phyloP scores from a whole-genome alignment of 1,140 invertebrate species.

The Leucophenga varia region DNA sequence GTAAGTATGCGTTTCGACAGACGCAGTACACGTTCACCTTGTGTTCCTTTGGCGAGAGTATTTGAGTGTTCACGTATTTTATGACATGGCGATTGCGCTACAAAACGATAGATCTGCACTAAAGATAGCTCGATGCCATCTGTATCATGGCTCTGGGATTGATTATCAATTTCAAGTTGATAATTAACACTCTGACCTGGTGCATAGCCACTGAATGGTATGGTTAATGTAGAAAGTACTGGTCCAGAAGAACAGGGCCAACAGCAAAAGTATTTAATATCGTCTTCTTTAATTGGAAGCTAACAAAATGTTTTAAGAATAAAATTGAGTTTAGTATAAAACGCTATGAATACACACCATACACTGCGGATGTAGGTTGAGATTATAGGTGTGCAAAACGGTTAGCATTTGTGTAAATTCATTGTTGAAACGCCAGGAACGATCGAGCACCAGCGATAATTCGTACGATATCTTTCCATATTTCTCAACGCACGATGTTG shows the following conservation, averaged over 20 bases:
- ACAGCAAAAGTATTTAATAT: conserved; percentile 39
- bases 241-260: conserved; percentile 44
- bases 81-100: conserved; percentile 19
- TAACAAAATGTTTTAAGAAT: too few species aligned
- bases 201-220: conserved; percentile 45
- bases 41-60: conserved; percentile 10
- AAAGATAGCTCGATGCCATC: conserved; percentile 20
- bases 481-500: conserved; percentile 70
- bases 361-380: conserved; percentile 62
- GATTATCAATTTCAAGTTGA: conserved; percentile 32
- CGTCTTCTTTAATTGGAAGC: conserved; percentile 29
- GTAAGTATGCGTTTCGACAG: conserved; percentile 33
- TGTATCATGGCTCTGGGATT: conserved; percentile 33
- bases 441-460: conserved; percentile 66
- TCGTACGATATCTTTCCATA: conserved; percentile 70
- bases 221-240: conserved; percentile 27
- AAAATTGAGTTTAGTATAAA: too few species aligned
- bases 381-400: conserved; percentile 70
- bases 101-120: conserved; percentile 26
- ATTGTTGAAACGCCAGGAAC: conserved; percentile 74
- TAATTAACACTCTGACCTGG: conserved; percentile 41
- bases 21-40: conserved; percentile 26
- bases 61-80: conserved; percentile 19
- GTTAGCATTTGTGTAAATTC: conserved; percentile 70
- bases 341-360: too few species aligned